These are phyloP conservation scores for Reticulitermes speratus DNA, from an alignment of 1,140 invertebrate genomes.

Conservation along the genomic window DNA sequence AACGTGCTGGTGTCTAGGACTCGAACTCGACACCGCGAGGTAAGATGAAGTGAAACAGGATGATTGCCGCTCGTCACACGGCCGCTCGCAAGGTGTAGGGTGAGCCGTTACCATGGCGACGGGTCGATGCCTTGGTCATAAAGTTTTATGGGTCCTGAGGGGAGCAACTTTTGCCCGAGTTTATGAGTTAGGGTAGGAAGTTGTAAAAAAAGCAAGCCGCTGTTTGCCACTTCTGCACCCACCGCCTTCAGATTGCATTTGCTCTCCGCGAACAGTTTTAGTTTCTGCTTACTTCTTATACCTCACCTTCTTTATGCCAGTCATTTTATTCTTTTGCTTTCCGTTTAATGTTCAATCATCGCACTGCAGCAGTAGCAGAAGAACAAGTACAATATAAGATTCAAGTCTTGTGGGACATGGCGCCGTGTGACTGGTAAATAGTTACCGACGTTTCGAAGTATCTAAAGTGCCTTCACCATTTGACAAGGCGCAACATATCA, in stretches of 20 bases:
- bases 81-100: background rate
- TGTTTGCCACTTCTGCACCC: background rate
- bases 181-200: slow-evolving; percentile 5
- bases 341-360: background rate
- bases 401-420: background rate
- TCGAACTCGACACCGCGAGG: background rate
- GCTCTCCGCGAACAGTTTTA: background rate
- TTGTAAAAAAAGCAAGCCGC: background rate
- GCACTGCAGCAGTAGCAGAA: background rate
- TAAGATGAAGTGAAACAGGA: background rate
- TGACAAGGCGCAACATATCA: too few species aligned
- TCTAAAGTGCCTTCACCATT: too few species aligned
- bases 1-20: background rate
- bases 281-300: background rate
- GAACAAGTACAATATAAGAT: background rate
- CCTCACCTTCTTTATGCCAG: background rate
- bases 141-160: slow-evolving; percentile 48
- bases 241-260: background rate
- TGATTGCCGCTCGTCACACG: background rate
- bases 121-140: slow-evolving; percentile 49
- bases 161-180: slow-evolving; percentile 1
- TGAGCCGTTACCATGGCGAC: slow-evolving; percentile 43
- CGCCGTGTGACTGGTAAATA: too few species aligned
- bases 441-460: too few species aligned
- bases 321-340: background rate